phyloP scores from a whole-genome alignment of 2,888 invertebrate genomes.

The Sphaerophoria rueppellii region DNA sequence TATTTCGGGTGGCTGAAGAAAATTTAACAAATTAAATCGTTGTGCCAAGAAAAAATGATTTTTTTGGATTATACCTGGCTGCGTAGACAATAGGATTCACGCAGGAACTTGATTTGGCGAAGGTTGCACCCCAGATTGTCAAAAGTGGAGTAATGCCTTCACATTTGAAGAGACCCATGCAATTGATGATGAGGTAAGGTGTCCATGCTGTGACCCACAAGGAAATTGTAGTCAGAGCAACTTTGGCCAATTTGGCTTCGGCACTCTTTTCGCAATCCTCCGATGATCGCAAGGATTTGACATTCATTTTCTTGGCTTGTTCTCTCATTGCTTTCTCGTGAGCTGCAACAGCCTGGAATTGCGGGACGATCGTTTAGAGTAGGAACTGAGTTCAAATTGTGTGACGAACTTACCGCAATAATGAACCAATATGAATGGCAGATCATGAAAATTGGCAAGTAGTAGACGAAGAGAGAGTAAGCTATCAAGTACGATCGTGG shows the following conservation, averaged over 20 bases:
- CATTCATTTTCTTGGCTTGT: slow-evolving; percentile 85
- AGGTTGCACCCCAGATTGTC: slow-evolving; percentile 87
- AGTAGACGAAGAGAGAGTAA: slow-evolving; percentile 83
- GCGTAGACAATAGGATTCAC: slow-evolving; percentile 85
- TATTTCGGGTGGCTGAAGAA: slow-evolving; percentile 85
- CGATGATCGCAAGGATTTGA: slow-evolving; percentile 83
- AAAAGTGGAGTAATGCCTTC: slow-evolving; percentile 88
- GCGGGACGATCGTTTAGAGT: background rate
- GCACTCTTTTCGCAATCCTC: slow-evolving; percentile 82
- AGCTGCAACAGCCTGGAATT: slow-evolving; percentile 83
- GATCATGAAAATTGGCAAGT: slow-evolving; percentile 83
- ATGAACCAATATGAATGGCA: slow-evolving; percentile 85
- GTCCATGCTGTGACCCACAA: slow-evolving; percentile 88
- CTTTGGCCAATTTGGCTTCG: slow-evolving; percentile 84
- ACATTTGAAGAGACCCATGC: slow-evolving; percentile 88
- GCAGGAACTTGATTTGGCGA: slow-evolving; percentile 84
- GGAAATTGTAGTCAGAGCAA: slow-evolving; percentile 84
- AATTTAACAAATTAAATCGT: background rate
- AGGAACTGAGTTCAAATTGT: no score
- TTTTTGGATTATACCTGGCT: slow-evolving; percentile 82
- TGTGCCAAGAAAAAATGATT: background rate
- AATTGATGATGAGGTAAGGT: slow-evolving; percentile 91
- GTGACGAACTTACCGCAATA: slow-evolving; percentile 82
- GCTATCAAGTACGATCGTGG: slow-evolving; percentile 83
- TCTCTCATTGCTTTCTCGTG: slow-evolving; percentile 84